A percentile compares a stretch with the other conserved stretches of the same genome.
Conservation (phyloP, 2,888 invertebrate species). For the Rotaria magnacalcarata region DNA sequence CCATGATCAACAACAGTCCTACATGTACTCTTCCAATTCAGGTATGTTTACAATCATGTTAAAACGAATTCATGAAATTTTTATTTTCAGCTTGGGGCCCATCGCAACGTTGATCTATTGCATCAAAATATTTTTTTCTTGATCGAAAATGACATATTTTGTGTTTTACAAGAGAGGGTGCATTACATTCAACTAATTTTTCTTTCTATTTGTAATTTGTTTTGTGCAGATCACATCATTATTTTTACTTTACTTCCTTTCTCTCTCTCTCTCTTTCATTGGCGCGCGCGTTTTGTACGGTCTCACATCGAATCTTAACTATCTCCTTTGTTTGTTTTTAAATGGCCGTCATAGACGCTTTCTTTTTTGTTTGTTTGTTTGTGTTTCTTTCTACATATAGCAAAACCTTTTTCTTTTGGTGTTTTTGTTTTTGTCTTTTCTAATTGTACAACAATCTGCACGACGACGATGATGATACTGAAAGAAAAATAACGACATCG, state of each 20-base stretch:
- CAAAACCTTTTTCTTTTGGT: neutral
- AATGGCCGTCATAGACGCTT: neutral
- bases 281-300: neutral
- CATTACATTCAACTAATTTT: neutral
- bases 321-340: neutral
- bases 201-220: slow-evolving; percentile 18
- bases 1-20: neutral
- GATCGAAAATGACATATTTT: neutral
- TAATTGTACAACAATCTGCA: neutral
- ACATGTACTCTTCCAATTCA: neutral
- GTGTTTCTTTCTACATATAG: slow-evolving; percentile 2
- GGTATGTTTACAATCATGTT: neutral
- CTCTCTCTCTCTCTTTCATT: neutral
- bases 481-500: neutral
- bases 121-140: neutral
- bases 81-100: neutral
- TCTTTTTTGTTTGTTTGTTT: neutral
- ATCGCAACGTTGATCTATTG: neutral
- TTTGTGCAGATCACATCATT: neutral
- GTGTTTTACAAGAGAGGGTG: neutral
- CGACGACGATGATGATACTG: neutral
- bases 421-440: neutral
- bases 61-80: neutral
- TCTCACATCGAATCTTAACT: slow-evolving; percentile 4
- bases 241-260: neutral